phyloP scores from a whole-genome alignment of 2,113 vertebrate species.

The Chaenocephalus aceratus region DNA sequence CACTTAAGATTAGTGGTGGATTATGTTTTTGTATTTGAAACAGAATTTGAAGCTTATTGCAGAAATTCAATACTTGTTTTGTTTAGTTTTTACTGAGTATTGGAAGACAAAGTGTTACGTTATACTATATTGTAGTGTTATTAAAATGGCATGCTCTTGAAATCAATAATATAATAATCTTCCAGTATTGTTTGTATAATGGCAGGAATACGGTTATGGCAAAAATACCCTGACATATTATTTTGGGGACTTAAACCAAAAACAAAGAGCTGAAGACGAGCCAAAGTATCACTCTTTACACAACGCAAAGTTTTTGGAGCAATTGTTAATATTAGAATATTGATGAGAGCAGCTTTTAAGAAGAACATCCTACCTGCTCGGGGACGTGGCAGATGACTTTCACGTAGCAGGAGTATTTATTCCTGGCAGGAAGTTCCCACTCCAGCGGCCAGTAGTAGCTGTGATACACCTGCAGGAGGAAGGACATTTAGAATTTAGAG shows the following conservation, averaged over 20 bases:
- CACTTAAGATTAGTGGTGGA: no score
- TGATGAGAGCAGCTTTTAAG: background rate
- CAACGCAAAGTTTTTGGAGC: background rate
- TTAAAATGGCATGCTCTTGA: no score
- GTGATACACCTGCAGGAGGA: conserved; percentile 85
- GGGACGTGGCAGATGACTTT: conserved; percentile 87
- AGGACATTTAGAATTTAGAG: background rate
- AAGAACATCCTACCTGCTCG: conserved; percentile 79
- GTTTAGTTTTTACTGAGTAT: no score
- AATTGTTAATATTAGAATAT: background rate
- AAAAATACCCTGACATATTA: background rate
- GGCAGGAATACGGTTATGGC: no score
- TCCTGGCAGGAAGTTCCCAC: conserved; percentile 87
- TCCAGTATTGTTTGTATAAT: no score
- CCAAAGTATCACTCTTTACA: background rate
- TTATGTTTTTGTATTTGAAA: no score
- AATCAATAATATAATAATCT: no score
- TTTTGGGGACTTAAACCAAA: no score
- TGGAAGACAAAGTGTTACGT: no score
- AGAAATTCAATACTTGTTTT: no score
- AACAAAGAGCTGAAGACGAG: background rate
- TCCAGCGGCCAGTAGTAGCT: conserved; percentile 89
- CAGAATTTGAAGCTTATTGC: no score
- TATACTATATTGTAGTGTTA: no score
- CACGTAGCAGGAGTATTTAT: conserved; percentile 89